These are phyloP conservation scores for Archips crataeganus DNA, from an alignment of 2,888 invertebrate genomes.

Conservation along the genomic window DNA sequence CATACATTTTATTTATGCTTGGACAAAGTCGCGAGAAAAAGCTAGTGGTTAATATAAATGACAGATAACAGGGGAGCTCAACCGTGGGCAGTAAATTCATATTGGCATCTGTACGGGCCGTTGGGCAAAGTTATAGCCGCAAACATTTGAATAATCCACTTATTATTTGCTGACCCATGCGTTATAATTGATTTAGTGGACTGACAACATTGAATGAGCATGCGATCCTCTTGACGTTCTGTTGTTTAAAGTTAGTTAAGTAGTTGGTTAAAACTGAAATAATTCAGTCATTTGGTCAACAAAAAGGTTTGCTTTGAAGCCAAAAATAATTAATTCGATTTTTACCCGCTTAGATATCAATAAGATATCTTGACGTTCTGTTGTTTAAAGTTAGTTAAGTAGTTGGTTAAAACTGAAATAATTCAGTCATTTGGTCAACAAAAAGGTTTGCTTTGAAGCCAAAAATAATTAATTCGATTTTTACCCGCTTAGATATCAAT, in stretches of 20 bases:
- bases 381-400: not conserved
- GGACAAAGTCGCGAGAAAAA: too few relatives aligned
- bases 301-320: too few relatives aligned
- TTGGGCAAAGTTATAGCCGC: constrained; percentile 59
- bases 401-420: not conserved
- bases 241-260: not conserved
- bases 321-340: too few relatives aligned
- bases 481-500: too few relatives aligned
- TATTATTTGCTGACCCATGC: constrained; percentile 36
- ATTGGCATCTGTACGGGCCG: constrained; percentile 54
- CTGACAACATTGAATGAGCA: not conserved
- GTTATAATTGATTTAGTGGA: constrained; percentile 15
- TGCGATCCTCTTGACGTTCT: not conserved
- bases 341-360: too few relatives aligned
- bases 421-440: too few relatives aligned
- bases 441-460: too few relatives aligned
- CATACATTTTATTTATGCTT: too few relatives aligned
- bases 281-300: not conserved
- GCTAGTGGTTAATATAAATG: not conserved
- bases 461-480: too few relatives aligned
- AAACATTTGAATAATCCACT: constrained; percentile 57
- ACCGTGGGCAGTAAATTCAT: constrained; percentile 28
- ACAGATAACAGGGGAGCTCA: not conserved
- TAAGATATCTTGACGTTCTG: not conserved
- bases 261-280: not conserved